Evolutionary conservation across 2,113 vertebrate genomes (phyloP).

Genomic region (Pseudorhombus dupliciocellatus): DNA sequence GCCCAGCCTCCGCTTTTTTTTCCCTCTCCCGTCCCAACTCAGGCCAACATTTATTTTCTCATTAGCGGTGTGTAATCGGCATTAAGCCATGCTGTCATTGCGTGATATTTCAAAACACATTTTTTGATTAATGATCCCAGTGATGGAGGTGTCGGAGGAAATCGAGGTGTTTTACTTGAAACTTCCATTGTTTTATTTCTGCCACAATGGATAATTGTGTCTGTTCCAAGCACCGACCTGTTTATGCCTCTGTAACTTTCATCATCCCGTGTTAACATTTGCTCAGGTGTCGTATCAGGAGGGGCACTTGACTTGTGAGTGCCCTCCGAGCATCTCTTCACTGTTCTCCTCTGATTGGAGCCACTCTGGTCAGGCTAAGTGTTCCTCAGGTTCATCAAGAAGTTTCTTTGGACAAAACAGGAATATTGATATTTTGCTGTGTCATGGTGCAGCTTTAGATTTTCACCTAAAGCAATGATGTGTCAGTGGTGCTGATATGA

Average conservation of each 20-base stretch:
- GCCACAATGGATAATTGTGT: not conserved
- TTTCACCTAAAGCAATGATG: too few species aligned
- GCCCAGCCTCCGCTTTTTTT: constrained; percentile 41
- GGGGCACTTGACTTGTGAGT: not conserved
- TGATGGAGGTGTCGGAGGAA: constrained; percentile 51
- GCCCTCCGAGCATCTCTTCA: not conserved
- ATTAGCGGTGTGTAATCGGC: constrained; percentile 59
- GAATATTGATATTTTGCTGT: not conserved
- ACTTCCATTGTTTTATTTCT: not conserved
- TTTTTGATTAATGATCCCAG: constrained; percentile 59
- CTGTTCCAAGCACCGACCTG: not conserved
- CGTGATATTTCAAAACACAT: constrained; percentile 49
- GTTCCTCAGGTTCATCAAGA: not conserved
- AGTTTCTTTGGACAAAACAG: not conserved
- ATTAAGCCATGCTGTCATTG: constrained; percentile 47
- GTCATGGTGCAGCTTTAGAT: not conserved
- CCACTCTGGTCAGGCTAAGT: not conserved
- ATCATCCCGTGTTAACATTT: not conserved
- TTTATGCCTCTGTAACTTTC: not conserved
- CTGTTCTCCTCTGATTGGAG: not conserved
- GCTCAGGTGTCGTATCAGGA: not conserved
- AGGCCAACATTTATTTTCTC: constrained; percentile 68
- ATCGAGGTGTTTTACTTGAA: not conserved
- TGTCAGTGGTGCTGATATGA: too few species aligned
- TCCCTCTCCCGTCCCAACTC: constrained; percentile 51